These are phyloP conservation scores for Tenthredo mesomela DNA, from an alignment of 2,888 invertebrate species.

Conservation along the genomic window DNA sequence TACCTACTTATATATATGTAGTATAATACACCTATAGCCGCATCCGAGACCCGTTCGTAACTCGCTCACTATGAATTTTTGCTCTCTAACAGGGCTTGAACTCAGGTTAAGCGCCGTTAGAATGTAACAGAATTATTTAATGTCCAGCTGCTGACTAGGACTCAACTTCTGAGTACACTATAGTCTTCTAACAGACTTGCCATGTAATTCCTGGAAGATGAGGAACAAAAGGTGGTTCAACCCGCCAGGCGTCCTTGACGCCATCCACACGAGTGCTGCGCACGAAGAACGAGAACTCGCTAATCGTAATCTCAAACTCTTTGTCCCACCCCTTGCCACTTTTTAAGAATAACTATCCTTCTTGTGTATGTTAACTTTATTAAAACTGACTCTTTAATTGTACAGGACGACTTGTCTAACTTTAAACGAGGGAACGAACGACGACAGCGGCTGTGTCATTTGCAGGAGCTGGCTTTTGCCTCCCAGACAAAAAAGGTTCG, in stretches of 20 bases:
- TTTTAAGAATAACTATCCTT: neutral
- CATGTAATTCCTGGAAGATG: conserved; percentile 43
- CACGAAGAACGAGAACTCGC: conserved; percentile 41
- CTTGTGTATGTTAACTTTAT: neutral
- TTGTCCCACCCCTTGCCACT: conserved; percentile 12
- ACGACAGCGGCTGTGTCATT: conserved; percentile 58
- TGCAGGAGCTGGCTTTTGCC: conserved; percentile 25
- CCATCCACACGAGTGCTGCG: neutral
- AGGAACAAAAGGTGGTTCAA: conserved; percentile 50
- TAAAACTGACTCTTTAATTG: conserved; percentile 8
- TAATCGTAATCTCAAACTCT: conserved; percentile 47
- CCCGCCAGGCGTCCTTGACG: conserved; percentile 48
- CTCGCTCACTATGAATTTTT: conserved; percentile 45
- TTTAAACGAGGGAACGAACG: conserved; percentile 51
- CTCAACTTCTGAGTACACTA: conserved; percentile 34
- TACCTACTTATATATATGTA: neutral
- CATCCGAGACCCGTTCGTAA: conserved; percentile 44
- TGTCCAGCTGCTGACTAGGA: conserved; percentile 42
- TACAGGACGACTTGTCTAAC: neutral
- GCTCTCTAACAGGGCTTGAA: conserved; percentile 21
- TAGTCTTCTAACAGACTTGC: neutral
- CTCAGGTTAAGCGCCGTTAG: conserved; percentile 51
- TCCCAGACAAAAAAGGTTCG: conserved; percentile 50
- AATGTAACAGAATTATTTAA: conserved; percentile 52
- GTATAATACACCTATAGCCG: neutral